Evolutionary conservation across 2,888 invertebrate genomes (phyloP).

Genomic region (Dromius quadrimaculatus): DNA sequence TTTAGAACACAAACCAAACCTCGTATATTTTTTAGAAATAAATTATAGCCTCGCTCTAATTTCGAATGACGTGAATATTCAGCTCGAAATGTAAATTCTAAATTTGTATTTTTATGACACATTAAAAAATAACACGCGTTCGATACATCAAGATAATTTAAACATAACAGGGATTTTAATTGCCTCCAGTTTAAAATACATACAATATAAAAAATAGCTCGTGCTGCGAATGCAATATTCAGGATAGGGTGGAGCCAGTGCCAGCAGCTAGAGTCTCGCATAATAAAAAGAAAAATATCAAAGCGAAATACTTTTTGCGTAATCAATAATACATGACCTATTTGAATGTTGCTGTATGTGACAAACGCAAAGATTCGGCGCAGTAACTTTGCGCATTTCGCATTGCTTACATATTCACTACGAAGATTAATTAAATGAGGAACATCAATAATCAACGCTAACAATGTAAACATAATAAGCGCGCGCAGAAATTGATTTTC

Average conservation of each 20-base stretch:
- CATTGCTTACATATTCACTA: conserved; percentile 46
- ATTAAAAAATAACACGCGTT: conserved; percentile 31
- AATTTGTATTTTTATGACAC: conserved; percentile 38
- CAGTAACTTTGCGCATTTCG: conserved; percentile 45
- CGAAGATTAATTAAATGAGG: conserved; percentile 43
- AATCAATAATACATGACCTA: conserved; percentile 58
- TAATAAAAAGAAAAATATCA: conserved; percentile 39
- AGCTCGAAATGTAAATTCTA: conserved; percentile 31
- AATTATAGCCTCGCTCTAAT: conserved; percentile 24
- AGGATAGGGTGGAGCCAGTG: conserved; percentile 35
- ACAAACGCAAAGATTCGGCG: conserved; percentile 47
- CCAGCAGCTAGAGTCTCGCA: too few species aligned
- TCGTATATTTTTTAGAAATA: too few species aligned
- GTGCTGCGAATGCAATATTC: conserved; percentile 21
- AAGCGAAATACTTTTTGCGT: conserved; percentile 53
- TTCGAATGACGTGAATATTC: conserved; percentile 18
- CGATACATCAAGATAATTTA: conserved; percentile 22
- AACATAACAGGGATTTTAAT: conserved; percentile 36
- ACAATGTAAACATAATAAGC: conserved; percentile 44
- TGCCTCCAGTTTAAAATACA: conserved; percentile 34
- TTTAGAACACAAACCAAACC: too few species aligned
- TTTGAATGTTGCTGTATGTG: conserved; percentile 55
- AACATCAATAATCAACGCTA: conserved; percentile 46
- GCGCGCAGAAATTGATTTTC: conserved; percentile 34
- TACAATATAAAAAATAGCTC: conserved; percentile 27